These are phyloP conservation scores for Protaetia brevitarsis DNA, from an alignment of 1,140 invertebrate genomes.

Conservation along the genomic window DNA sequence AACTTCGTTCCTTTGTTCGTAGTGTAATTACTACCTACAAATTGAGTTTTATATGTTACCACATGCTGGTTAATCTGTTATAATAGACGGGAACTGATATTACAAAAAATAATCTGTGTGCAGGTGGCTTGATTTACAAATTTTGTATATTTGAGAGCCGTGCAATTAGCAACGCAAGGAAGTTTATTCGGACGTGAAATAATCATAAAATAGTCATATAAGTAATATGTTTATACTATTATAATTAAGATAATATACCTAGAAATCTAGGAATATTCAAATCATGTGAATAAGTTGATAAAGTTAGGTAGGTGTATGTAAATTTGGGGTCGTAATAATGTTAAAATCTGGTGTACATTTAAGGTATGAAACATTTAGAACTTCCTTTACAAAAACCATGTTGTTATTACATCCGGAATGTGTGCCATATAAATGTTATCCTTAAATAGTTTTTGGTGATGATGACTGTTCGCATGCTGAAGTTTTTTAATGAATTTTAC, in stretches of 20 bases:
- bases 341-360: neutral
- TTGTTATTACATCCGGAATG: too few relatives aligned
- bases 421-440: too few relatives aligned
- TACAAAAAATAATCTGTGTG: slow-evolving; percentile 3
- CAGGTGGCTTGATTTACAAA: slow-evolving; percentile 3
- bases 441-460: too few relatives aligned
- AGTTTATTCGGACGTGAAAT: neutral
- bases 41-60: slow-evolving; percentile 11
- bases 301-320: too few relatives aligned
- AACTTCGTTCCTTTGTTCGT: slow-evolving; percentile 8
- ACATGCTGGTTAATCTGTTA: slow-evolving; percentile 16
- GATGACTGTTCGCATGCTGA: too few relatives aligned
- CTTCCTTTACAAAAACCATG: too few relatives aligned
- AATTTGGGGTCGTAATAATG: neutral
- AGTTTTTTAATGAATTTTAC: too few relatives aligned
- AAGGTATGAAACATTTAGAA: too few relatives aligned
- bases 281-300: too few relatives aligned
- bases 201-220: neutral
- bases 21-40: slow-evolving; percentile 1
- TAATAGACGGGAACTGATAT: neutral
- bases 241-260: too few relatives aligned
- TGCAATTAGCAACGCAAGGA: slow-evolving; percentile 1
- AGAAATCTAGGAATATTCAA: too few relatives aligned
- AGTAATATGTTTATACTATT: too few relatives aligned
- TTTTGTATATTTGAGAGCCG: neutral